These are phyloP conservation scores for Gymnothorax javanicus DNA, from an alignment of 2,797 vertebrate genomes.

Conservation along the genomic window DNA sequence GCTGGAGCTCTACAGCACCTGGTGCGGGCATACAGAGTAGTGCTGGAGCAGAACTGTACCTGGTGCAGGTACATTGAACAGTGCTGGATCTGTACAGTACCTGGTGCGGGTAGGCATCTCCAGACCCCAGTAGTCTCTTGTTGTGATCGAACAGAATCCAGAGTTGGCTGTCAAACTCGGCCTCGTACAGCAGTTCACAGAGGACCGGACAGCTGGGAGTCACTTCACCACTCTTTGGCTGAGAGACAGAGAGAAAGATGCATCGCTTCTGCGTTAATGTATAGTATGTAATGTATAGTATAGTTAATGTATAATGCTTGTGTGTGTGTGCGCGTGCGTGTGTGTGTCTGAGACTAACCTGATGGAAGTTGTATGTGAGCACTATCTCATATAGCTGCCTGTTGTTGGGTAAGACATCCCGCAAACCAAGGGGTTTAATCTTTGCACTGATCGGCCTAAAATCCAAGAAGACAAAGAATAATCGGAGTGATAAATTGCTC, in stretches of 20 bases:
- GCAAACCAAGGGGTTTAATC: conserved; percentile 87
- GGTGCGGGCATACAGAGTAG: too few species aligned
- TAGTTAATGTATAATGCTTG: too few species aligned
- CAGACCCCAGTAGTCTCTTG: conserved; percentile 93
- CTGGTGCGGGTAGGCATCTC: conserved; percentile 98
- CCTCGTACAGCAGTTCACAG: conserved; percentile 94
- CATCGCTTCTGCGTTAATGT: too few species aligned
- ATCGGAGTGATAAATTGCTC: neutral
- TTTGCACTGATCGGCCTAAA: conserved; percentile 88
- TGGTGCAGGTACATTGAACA: neutral
- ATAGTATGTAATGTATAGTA: too few species aligned
- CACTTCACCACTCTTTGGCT: conserved; percentile 97
- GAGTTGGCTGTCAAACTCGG: conserved; percentile 97
- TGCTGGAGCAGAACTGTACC: too few species aligned
- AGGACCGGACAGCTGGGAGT: conserved; percentile 94
- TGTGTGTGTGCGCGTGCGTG: neutral
- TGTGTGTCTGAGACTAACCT: conserved; percentile 69
- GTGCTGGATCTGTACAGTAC: conserved; percentile 56
- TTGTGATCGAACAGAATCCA: conserved; percentile 99
- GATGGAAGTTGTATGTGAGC: conserved; percentile 93
- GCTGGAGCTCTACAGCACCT: too few species aligned
- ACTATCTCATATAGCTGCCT: conserved; percentile 94
- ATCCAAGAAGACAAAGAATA: conserved; percentile 22
- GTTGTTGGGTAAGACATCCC: conserved; percentile 93
- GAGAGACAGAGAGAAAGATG: conserved; percentile 41